phyloP scores from a whole-genome alignment of 2,113 vertebrate species.

The Pionites leucogaster region DNA sequence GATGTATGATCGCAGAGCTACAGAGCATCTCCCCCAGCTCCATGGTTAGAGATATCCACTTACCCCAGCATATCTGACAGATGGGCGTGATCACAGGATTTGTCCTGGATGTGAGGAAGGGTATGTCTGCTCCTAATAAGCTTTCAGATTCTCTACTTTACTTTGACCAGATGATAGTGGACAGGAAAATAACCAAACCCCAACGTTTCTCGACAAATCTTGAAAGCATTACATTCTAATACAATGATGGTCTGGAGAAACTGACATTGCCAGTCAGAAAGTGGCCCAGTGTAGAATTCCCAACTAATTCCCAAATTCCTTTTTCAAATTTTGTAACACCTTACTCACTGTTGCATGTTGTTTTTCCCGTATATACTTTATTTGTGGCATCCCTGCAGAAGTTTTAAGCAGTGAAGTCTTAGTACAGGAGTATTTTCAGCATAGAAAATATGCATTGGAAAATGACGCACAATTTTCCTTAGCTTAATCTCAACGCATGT shows the following conservation, averaged over 20 bases:
- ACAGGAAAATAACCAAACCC: not conserved
- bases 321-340: not conserved
- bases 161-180: not conserved
- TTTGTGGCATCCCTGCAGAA: not conserved
- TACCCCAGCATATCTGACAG: not conserved
- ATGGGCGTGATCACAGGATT: not conserved
- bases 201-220: not conserved
- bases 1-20: not conserved
- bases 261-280: not conserved
- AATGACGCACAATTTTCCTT: not conserved
- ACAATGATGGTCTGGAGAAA: not conserved
- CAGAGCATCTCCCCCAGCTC: not conserved
- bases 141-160: not conserved
- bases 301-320: not conserved
- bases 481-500: not conserved
- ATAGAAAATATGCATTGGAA: not conserved
- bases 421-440: not conserved
- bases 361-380: not conserved
- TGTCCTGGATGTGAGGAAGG: not conserved
- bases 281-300: not conserved
- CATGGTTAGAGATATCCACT: not conserved
- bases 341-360: not conserved
- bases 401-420: not conserved
- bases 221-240: not conserved
- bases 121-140: not conserved